These are phyloP conservation scores for Peromyscus melanophrys DNA, from an alignment of 2,797 vertebrate species.

Conservation along the genomic window DNA sequence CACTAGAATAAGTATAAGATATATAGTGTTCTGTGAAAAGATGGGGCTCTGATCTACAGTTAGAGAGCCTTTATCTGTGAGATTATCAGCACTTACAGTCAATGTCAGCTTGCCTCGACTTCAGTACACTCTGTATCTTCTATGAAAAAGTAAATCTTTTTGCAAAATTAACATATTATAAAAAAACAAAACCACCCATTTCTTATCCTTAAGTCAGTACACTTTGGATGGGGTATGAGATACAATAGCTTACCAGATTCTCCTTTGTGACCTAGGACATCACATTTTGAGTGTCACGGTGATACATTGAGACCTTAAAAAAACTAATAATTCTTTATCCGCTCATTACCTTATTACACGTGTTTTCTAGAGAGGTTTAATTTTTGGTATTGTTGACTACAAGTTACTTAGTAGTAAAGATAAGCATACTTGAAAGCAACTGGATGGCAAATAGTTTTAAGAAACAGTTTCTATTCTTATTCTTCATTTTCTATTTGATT, in stretches of 20 bases:
- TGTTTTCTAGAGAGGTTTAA: background rate
- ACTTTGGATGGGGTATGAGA: background rate
- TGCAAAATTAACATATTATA: background rate
- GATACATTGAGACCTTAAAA: background rate
- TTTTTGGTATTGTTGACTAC: background rate
- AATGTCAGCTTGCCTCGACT: background rate
- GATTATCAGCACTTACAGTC: background rate
- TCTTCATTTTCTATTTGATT: constrained; percentile 17
- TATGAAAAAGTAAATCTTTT: background rate
- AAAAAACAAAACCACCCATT: background rate
- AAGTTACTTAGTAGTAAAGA: constrained; percentile 26
- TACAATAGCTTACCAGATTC: background rate
- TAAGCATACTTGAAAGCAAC: background rate
- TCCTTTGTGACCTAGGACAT: background rate
- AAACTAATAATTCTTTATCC: constrained; percentile 1
- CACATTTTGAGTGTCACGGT: background rate
- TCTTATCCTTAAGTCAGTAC: background rate
- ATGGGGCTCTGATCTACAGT: background rate
- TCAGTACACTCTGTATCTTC: background rate
- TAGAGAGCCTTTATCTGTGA: background rate
- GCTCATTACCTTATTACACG: background rate
- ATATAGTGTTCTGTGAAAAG: constrained; percentile 11
- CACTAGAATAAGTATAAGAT: constrained; percentile 24
- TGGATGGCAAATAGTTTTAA: constrained; percentile 38
- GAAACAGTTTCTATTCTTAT: background rate